Percentiles rank a stretch among this genome's conserved stretches.
Evolutionary conservation across 23 tunicate species (phyloP).

Genomic region (Halocynthia roretzi): DNA sequence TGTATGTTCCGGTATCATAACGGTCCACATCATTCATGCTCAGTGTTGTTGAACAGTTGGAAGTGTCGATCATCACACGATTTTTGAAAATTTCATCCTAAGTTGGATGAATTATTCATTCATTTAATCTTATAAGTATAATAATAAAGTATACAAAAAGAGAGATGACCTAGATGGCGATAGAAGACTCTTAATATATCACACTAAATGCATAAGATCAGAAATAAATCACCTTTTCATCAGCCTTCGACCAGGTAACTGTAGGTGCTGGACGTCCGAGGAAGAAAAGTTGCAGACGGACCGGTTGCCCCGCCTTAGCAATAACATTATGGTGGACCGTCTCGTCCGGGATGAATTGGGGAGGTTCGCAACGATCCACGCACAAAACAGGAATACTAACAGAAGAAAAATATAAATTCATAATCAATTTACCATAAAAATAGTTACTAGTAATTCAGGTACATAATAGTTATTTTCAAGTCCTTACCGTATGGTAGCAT

Average conservation of each 20-base stretch:
- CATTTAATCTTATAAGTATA: not conserved
- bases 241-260: constrained; percentile 77
- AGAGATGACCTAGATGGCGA: not conserved
- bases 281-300: constrained; percentile 71
- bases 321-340: constrained; percentile 56
- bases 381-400: constrained; percentile 41
- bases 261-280: constrained; percentile 84
- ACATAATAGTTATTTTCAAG: not conserved
- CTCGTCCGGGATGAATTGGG: constrained; percentile 63
- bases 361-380: constrained; percentile 74
- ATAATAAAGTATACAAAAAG: not conserved
- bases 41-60: constrained; percentile 55
- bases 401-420: not conserved
- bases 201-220: not conserved
- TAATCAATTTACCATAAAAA: not conserved
- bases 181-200: not conserved
- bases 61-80: constrained; percentile 39
- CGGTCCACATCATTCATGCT: constrained; percentile 42
- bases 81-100: constrained; percentile 33
- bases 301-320: constrained; percentile 51
- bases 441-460: not conserved
- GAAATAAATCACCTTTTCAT: constrained; percentile 15
- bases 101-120: not conserved
- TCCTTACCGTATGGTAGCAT: constrained; percentile 28
- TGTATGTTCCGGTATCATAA: constrained; percentile 79